These are phyloP conservation scores for Rhorus exstirpatorius DNA, from an alignment of 2,888 invertebrate genomes.

Conservation along the genomic window DNA sequence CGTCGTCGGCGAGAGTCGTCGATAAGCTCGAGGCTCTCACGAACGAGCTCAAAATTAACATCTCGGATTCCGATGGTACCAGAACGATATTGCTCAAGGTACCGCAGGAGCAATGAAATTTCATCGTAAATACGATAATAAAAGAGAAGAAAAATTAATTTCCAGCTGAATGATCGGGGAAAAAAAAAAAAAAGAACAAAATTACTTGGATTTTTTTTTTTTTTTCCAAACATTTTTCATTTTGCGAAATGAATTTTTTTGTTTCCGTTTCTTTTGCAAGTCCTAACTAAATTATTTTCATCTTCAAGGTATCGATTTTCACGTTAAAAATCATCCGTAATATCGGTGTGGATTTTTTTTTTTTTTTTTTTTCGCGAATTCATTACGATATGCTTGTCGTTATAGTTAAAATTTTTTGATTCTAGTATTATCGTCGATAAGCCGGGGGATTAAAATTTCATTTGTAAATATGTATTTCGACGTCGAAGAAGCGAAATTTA, in stretches of 20 bases:
- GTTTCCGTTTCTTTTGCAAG: too few relatives aligned
- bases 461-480: slow-evolving; percentile 50
- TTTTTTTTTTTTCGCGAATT: neutral
- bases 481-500: slow-evolving; percentile 12
- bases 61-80: slow-evolving; percentile 82
- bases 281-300: neutral
- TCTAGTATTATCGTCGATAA: slow-evolving; percentile 4
- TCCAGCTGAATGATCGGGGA: slow-evolving; percentile 16
- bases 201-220: too few relatives aligned
- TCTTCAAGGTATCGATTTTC: neutral
- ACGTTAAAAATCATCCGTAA: neutral
- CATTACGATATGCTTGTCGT: neutral
- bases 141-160: too few relatives aligned
- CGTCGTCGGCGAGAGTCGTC: slow-evolving; percentile 72
- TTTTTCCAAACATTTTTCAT: too few relatives aligned
- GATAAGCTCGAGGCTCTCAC: slow-evolving; percentile 81
- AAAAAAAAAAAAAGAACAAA: neutral
- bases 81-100: slow-evolving; percentile 83
- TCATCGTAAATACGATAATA: neutral
- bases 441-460: slow-evolving; percentile 4
- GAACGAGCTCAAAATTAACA: slow-evolving; percentile 84
- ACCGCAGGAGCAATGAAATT: slow-evolving; percentile 80
- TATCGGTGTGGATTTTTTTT: neutral
- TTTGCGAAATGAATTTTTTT: too few relatives aligned
- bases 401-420: neutral